phyloP scores from a whole-genome alignment of 2,888 invertebrate genomes.

The Uloborus plumipes region DNA sequence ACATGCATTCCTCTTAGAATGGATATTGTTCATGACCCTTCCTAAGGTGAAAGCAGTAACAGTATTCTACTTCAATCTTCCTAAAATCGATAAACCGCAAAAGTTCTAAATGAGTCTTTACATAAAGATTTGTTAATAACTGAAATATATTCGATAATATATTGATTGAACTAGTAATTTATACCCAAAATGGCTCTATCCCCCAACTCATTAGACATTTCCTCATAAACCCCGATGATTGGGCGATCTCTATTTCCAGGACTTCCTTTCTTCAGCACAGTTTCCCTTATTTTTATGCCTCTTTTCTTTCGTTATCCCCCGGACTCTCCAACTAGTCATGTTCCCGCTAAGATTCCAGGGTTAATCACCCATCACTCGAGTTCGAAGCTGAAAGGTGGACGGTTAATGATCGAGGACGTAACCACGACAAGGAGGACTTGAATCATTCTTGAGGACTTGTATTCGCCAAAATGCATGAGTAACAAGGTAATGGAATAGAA shows the following conservation, averaged over 20 bases:
- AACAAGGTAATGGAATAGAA: slow-evolving; percentile 13
- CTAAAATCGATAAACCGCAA: no score
- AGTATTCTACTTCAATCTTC: no score
- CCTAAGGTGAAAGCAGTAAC: no score
- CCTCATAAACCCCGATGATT: slow-evolving; percentile 40
- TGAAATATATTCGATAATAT: no score
- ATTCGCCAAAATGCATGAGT: slow-evolving; percentile 18
- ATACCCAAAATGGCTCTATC: background rate
- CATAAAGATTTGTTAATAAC: no score
- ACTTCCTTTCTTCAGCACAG: slow-evolving; percentile 2
- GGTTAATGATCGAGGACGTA: slow-evolving; percentile 31
- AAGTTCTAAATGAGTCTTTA: no score
- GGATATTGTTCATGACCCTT: no score
- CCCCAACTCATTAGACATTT: slow-evolving; percentile 44
- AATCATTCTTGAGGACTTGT: slow-evolving; percentile 11
- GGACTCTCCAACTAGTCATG: slow-evolving; percentile 10
- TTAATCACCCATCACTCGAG: slow-evolving; percentile 46
- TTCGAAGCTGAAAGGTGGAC: slow-evolving; percentile 30
- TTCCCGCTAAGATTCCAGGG: slow-evolving; percentile 14
- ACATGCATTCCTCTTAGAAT: no score
- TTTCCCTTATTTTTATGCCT: slow-evolving; percentile 8
- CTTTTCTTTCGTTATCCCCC: slow-evolving; percentile 2
- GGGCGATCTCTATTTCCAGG: slow-evolving; percentile 28
- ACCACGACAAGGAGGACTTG: slow-evolving; percentile 1
- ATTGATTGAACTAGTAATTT: no score